These are phyloP conservation scores for Alces alces DNA, from an alignment of 2,113 vertebrate species.

Conservation along the genomic window DNA sequence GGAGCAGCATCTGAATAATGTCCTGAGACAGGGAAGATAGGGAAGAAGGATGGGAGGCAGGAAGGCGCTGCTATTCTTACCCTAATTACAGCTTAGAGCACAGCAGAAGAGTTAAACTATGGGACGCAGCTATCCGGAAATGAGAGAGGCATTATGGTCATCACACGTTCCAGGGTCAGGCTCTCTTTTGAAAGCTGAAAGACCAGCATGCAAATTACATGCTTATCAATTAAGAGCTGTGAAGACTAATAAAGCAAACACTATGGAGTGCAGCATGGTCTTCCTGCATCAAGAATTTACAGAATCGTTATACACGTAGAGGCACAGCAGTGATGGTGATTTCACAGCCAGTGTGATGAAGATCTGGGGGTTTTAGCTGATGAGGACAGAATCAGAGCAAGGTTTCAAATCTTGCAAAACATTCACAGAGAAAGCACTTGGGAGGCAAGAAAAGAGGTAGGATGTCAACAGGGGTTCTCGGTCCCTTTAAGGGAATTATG, in stretches of 20 bases:
- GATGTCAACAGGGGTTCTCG: neutral
- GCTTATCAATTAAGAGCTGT: neutral
- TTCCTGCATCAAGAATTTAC: neutral
- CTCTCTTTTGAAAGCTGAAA: neutral
- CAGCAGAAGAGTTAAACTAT: too few species aligned
- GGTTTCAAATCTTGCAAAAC: neutral
- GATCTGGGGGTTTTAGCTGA: neutral
- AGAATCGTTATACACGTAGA: neutral
- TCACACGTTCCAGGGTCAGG: neutral
- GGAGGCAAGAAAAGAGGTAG: neutral
- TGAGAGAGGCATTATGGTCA: neutral
- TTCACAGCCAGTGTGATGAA: neutral
- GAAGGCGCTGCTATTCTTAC: too few species aligned
- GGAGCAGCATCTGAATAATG: too few species aligned
- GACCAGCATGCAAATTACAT: neutral
- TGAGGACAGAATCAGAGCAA: neutral
- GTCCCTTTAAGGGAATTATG: neutral
- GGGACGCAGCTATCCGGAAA: neutral
- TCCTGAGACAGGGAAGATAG: neutral
- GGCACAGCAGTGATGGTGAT: neutral
- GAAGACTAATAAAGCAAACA: neutral
- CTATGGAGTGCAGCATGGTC: accelerated
- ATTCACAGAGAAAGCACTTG: neutral
- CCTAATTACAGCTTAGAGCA: neutral
- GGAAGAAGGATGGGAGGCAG: neutral